These are phyloP conservation scores for Steinernema khuongi DNA, from an alignment of 1,140 invertebrate genomes.

Conservation along the genomic window DNA sequence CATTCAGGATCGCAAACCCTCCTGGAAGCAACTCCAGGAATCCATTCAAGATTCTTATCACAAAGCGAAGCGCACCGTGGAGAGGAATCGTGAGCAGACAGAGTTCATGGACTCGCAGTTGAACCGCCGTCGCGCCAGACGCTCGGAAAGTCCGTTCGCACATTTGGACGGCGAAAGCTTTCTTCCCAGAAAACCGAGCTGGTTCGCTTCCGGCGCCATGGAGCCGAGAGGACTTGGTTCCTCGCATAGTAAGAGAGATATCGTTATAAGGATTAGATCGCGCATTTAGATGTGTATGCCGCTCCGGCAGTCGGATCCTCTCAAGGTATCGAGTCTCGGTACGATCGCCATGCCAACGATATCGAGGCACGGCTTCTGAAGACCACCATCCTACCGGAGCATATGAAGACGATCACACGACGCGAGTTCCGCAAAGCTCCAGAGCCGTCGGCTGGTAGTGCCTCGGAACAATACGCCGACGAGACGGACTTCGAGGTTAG, in stretches of 20 bases:
- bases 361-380: slow-evolving; percentile 51
- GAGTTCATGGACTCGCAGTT: slow-evolving; percentile 46
- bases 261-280: slow-evolving; percentile 16
- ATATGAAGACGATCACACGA: slow-evolving; percentile 46
- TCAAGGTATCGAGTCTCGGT: slow-evolving; percentile 55
- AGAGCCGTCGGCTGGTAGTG: slow-evolving; percentile 42
- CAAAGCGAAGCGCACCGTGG: slow-evolving; percentile 50
- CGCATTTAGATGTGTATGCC: slow-evolving; percentile 46
- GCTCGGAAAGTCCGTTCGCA: slow-evolving; percentile 46
- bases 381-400: slow-evolving; percentile 41
- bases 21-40: slow-evolving; percentile 54
- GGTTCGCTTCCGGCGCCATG: slow-evolving; percentile 45
- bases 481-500: slow-evolving; percentile 45
- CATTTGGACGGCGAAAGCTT: slow-evolving; percentile 50
- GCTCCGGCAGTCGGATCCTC: slow-evolving; percentile 47
- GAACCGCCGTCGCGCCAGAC: slow-evolving; percentile 33
- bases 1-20: slow-evolving; percentile 42
- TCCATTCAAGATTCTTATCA: slow-evolving; percentile 53
- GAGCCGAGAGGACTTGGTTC: slow-evolving; percentile 37
- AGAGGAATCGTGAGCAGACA: slow-evolving; percentile 47
- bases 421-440: slow-evolving; percentile 53
- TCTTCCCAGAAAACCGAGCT: slow-evolving; percentile 33
- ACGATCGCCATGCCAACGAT: slow-evolving; percentile 50
- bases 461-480: slow-evolving; percentile 43
- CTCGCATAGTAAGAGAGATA: not conserved